Base-by-base conservation (phyloP, 2,113 vertebrate species). In the Pitta sordida region DNA sequence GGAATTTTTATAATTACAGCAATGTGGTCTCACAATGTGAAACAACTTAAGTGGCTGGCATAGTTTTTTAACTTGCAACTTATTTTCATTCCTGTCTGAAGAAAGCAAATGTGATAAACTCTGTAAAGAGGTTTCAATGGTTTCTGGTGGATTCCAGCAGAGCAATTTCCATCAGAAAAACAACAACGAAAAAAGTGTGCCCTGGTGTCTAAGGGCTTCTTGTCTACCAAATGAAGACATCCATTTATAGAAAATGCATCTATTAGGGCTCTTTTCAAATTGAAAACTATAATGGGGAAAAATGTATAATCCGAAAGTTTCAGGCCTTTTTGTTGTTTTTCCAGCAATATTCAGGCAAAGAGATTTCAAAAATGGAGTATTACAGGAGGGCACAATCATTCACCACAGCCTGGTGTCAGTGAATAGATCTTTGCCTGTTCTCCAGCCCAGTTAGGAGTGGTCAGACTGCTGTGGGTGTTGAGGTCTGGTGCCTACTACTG, bases 261-360 rank as follows among this genome's bases (percentile, higher is more conserved):
- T 92, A 69, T 90, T 88, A 67, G 55, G 55, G 37, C 39, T 94
- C 19, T 91, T 94, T 94, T 87, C 82, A 91, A 53, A 74, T 24
- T 46, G 63, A 87, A 94, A 94, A 88, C 91, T 53, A 79, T 11
- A 56, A 27, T 0, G 2, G 15, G 16, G 13, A 20, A 62, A 83
- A 67, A 55, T 3, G 8, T 41, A 67, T 46, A 74, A 48, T 67
- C 41, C 36, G 63, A 79, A 91, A 80, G 43, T 60, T 80, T 90
- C 64, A 63, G 82, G 19, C 6, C 0, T 52, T 83, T 30, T 52
- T 87, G 74, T 46, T 90, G 43, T 71, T 92, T 73, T 67, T 27
- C 43, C 24, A 59, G 24, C 1, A 5, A 51, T 49, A 12, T 2
- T 10, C 1, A 7, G 44, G 70, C 49, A 93, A 81, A 86, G 83